Percentiles rank a stretch among this genome's conserved stretches.
These are phyloP conservation scores for Acanthopleura granulata DNA, from an alignment of 2,888 invertebrate genomes.

Conservation along the genomic window DNA sequence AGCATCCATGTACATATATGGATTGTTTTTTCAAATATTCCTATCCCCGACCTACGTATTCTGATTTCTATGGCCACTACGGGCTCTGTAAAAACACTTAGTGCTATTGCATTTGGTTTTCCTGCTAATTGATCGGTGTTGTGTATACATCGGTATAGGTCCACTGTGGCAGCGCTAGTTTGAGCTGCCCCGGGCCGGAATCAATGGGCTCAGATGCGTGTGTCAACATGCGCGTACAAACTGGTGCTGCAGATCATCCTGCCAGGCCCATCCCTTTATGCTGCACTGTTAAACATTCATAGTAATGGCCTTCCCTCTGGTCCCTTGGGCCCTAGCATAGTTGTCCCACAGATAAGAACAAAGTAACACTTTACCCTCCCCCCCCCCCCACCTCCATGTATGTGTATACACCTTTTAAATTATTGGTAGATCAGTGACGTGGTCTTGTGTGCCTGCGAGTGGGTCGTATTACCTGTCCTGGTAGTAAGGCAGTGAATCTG, in stretches of 20 bases:
- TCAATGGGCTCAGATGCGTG: not conserved
- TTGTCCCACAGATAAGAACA: not conserved
- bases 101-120: not conserved
- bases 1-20: not conserved
- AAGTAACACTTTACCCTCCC: too few relatives aligned
- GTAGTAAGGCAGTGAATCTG: not conserved
- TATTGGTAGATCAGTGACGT: too few relatives aligned
- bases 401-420: too few relatives aligned
- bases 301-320: not conserved
- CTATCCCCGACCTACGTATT: not conserved
- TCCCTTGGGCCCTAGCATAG: not conserved
- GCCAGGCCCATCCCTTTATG: not conserved
- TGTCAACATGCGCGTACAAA: constrained; percentile 1
- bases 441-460: too few relatives aligned
- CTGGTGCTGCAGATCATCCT: not conserved
- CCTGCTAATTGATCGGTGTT: not conserved
- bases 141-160: not conserved
- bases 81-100: not conserved
- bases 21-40: not conserved
- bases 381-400: too few relatives aligned
- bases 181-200: not conserved
- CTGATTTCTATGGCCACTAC: not conserved
- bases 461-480: too few relatives aligned
- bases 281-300: not conserved
- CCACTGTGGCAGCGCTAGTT: not conserved